A percentile compares a stretch with the other conserved stretches of the same genome.
phyloP scores from a whole-genome alignment of 2,113 vertebrate genomes.

The Chaetodon trifascialis region DNA sequence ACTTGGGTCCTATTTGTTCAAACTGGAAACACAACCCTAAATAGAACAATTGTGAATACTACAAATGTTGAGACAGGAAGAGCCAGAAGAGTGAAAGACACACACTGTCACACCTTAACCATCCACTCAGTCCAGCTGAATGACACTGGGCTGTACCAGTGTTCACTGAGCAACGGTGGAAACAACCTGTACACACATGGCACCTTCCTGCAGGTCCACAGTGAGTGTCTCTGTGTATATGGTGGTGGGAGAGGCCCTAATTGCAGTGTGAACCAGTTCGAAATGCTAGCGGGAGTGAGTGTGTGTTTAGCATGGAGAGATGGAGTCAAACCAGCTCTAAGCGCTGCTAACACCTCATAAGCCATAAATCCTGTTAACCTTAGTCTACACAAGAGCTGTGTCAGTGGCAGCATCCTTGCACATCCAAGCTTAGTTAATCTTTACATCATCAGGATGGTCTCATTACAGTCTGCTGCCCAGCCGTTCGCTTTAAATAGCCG shows the following conservation, averaged over 20 bases:
- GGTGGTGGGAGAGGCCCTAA: background rate
- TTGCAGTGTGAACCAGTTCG: background rate
- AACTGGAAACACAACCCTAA: fast-evolving
- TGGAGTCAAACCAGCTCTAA: conserved; percentile 34
- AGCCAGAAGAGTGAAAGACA: fast-evolving
- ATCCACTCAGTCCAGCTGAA: background rate
- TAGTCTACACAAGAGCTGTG: conserved; percentile 31
- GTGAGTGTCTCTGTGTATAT: conserved; percentile 72
- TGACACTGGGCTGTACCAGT: conserved; percentile 78
- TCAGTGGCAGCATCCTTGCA: conserved; percentile 28
- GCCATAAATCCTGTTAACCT: conserved; percentile 67
- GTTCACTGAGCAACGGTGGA: fast-evolving
- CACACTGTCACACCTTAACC: conserved; percentile 12
- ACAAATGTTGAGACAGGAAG: fast-evolving
- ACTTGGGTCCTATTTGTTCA: background rate
- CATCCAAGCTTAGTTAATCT: conserved; percentile 22
- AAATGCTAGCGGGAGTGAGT: background rate
- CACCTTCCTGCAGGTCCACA: conserved; percentile 82
- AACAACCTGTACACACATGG: conserved; percentile 24
- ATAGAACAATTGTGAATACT: fast-evolving
- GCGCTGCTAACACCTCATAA: conserved; percentile 54
- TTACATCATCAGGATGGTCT: conserved; percentile 21
- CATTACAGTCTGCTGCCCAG: conserved; percentile 25
- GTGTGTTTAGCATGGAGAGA: conserved; percentile 9
- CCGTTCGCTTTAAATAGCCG: conserved; percentile 36